Base-by-base conservation (phyloP, 2,888 invertebrate species). In the Pollenia labialis region DNA sequence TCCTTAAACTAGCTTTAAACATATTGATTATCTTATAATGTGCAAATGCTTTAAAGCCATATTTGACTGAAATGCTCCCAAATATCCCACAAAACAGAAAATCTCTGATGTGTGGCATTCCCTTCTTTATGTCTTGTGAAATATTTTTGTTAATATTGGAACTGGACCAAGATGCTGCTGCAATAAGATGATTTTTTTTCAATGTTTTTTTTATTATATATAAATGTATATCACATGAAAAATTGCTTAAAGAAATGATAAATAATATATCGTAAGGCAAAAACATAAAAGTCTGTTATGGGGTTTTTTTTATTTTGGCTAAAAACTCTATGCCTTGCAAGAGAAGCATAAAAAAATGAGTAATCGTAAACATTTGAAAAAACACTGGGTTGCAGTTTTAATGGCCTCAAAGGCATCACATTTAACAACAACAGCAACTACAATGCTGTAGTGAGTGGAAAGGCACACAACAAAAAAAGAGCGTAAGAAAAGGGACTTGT, bases 241-340 rank as follows among this genome's bases (percentile, higher is more conserved):
- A 92, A 92, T 92, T 91, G 89, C 90, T 85, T 83, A 71, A 81
- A 50, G 85, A 81, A 91, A 92, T 92, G 92, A 92, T 92, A 92
- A 92, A 92, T 92, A 91, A 91, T 88, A 88, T 88, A 90, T 88
- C 90, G 88, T 89, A 89, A 90, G 89, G 52, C 46, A 74, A 87
- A 88, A 89, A 90, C 89, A 89, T 90, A 89, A 90, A 89, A 88
- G 83, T 88, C 89, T 84, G 81, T 79, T 68, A 60, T 52, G 68
- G 48, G 12, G 6, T 69, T 50, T 66, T 77, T 60, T 23, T 60
- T 44, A 50, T 58, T 52, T 16, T 48, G 48, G 72, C 72, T 58
- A 80, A 74, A 32, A 40, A 12, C 42, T 16, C 23, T 58, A 48
- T 48, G 40, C 1, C 8, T 48, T 9, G 58, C 54, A 58, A 44